Conservation (phyloP, 2,113 vertebrate species). For the Osmerus mordax region DNA sequence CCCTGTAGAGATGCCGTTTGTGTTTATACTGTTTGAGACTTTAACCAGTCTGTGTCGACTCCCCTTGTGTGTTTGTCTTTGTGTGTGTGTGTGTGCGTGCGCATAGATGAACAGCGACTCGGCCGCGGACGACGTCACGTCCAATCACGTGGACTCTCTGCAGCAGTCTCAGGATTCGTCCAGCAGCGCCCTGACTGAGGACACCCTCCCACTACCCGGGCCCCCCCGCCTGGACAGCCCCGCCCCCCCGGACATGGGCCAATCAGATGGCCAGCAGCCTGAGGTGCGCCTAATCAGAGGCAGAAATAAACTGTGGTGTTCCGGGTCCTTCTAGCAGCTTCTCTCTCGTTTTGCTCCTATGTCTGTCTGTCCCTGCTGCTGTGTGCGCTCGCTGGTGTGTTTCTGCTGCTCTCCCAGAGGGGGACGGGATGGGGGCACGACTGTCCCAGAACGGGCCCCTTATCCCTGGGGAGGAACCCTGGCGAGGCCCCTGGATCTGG, state of each 20-base stretch:
- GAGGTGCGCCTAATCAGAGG: conserved; percentile 89
- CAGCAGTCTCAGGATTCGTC: conserved; percentile 90
- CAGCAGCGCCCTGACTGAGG: conserved; percentile 82
- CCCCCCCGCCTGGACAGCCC: conserved; percentile 82
- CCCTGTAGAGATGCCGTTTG: no score
- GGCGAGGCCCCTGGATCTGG: no score
- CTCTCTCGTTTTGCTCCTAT: conserved; percentile 38
- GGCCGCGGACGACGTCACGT: conserved; percentile 77
- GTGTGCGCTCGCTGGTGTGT: conserved; percentile 29
- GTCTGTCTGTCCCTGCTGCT: conserved; percentile 14
- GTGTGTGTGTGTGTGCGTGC: neutral
- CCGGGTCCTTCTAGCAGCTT: conserved; percentile 82
- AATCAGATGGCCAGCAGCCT: conserved; percentile 98
- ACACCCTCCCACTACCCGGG: conserved; percentile 73
- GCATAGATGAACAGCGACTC: conserved; percentile 86
- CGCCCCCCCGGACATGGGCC: conserved; percentile 82
- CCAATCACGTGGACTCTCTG: conserved; percentile 85
- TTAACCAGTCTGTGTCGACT: no score
- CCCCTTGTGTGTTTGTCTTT: neutral
- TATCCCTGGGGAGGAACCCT: no score
- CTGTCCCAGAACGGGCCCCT: no score
- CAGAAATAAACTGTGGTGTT: conserved; percentile 82
- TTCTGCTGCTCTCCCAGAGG: conserved; percentile 16
- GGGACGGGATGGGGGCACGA: conserved; percentile 11
- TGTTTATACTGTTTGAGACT: no score